Conservation (phyloP, 2,113 vertebrate genomes). For the Amia ocellicauda region DNA sequence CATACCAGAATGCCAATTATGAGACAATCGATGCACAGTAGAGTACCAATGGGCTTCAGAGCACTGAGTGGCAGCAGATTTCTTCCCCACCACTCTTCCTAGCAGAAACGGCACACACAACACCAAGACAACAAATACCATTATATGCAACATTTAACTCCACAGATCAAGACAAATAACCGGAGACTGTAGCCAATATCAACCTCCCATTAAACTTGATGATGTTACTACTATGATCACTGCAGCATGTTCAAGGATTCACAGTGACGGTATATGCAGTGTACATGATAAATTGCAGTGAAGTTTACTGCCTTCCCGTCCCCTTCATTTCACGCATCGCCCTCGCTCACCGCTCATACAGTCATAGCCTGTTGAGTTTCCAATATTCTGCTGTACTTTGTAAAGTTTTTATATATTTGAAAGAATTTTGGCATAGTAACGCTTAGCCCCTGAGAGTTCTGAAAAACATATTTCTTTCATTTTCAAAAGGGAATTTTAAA, state of each 20-base stretch:
- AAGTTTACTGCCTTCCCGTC: conserved; percentile 19
- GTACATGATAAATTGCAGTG: conserved; percentile 16
- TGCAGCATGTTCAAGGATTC: neutral
- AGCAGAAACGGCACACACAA: too few relatives aligned
- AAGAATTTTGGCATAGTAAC: conserved; percentile 25
- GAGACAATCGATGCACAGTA: too few relatives aligned
- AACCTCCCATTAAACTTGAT: too few relatives aligned
- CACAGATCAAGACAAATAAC: too few relatives aligned
- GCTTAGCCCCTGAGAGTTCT: conserved; percentile 26
- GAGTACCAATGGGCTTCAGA: too few relatives aligned
- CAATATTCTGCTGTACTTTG: conserved; percentile 35
- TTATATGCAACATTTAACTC: too few relatives aligned
- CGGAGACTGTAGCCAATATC: too few relatives aligned
- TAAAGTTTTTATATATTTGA: conserved; percentile 21
- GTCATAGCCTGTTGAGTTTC: conserved; percentile 36
- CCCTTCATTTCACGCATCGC: conserved; percentile 29
- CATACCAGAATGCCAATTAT: too few relatives aligned
- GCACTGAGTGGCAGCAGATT: too few relatives aligned
- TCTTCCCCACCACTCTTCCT: too few relatives aligned
- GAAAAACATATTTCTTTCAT: conserved; percentile 26
- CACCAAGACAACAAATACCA: too few relatives aligned
- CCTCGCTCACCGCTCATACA: conserved; percentile 30
- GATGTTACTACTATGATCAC: too few relatives aligned
- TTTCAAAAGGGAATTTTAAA: conserved; percentile 32
- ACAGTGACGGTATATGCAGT: conserved; percentile 10